These are phyloP conservation scores for Thinocorus orbignyianus DNA, from an alignment of 2,113 vertebrate species.

Conservation along the genomic window DNA sequence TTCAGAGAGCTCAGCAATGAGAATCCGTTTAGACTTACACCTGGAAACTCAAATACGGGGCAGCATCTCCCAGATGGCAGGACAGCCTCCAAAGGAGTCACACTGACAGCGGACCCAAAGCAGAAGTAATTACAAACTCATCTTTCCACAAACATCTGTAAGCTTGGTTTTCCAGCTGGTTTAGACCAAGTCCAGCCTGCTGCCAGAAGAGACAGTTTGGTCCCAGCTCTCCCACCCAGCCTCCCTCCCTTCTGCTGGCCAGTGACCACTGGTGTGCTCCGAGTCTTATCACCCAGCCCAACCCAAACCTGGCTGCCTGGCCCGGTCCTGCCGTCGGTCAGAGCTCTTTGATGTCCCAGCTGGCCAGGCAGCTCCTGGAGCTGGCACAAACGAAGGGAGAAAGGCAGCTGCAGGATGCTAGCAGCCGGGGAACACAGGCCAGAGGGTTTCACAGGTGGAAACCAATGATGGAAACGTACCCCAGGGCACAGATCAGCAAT, in stretches of 20 bases:
- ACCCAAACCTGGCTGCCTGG: fast-evolving
- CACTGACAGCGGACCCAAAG: not conserved
- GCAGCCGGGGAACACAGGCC: not conserved
- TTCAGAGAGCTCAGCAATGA: not conserved
- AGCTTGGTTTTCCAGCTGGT: not conserved
- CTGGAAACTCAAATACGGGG: not conserved
- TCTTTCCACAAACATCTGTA: not conserved
- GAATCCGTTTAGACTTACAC: not conserved
- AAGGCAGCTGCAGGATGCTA: not conserved
- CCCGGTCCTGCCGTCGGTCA: not conserved
- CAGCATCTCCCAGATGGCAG: not conserved
- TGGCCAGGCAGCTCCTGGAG: not conserved
- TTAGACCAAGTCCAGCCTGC: not conserved
- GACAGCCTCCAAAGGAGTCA: not conserved
- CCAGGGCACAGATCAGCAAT: not conserved
- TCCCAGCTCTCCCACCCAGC: not conserved
- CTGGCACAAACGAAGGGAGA: not conserved
- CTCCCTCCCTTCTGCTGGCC: not conserved
- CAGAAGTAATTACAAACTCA: not conserved
- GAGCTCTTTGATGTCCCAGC: not conserved
- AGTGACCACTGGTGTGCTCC: fast-evolving
- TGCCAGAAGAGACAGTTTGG: not conserved
- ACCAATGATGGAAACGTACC: not conserved
- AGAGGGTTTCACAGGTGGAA: not conserved
- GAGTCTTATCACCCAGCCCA: not conserved